phyloP scores from a whole-genome alignment of 1,140 invertebrate genomes.

The Aporrectodea caliginosa region DNA sequence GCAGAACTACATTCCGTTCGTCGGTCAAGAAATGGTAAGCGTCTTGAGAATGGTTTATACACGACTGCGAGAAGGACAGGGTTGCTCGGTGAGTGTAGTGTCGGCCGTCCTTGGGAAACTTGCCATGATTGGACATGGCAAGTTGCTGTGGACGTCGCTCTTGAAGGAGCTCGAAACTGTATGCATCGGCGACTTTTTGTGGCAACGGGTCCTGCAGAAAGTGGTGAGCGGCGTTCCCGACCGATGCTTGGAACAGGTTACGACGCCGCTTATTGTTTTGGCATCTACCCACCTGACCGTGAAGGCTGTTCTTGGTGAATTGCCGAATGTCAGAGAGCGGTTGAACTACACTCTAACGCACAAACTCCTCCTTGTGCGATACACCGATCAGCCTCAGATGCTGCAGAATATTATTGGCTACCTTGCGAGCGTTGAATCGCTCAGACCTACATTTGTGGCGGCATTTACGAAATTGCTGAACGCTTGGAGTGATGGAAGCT shows the following conservation, averaged over 20 bases:
- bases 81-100: background rate
- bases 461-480: background rate
- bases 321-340: background rate
- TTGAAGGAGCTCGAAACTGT: background rate
- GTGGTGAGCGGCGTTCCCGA: background rate
- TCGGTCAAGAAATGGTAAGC: background rate
- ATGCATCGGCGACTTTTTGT: background rate
- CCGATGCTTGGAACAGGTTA: conserved; percentile 13
- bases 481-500: conserved; percentile 3
- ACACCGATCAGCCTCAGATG: background rate
- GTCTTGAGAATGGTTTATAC: background rate
- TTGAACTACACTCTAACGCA: conserved; percentile 1
- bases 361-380: background rate
- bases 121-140: conserved; percentile 6
- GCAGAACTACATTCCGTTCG: background rate
- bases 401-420: conserved; percentile 5
- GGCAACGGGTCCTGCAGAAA: conserved; percentile 1
- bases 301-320: background rate
- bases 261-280: conserved; percentile 1
- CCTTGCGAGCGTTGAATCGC: background rate
- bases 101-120: background rate
- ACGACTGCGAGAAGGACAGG: background rate
- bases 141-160: background rate
- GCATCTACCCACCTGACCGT: background rate
- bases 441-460: background rate